phyloP scores from a whole-genome alignment of 2,888 invertebrate genomes.

The Anaspis maculata region DNA sequence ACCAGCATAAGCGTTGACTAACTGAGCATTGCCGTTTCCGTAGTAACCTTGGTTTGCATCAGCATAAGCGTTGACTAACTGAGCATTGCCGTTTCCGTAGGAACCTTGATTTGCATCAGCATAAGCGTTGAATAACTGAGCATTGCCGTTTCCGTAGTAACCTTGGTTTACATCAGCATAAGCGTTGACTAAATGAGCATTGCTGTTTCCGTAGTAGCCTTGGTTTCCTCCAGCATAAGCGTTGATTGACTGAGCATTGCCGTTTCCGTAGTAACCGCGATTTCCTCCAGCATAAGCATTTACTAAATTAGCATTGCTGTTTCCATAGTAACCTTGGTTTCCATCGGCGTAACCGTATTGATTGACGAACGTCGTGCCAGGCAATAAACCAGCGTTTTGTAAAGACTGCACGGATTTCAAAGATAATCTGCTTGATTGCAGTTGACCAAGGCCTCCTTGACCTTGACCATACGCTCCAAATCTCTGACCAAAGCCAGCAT shows the following conservation, averaged over 20 bases:
- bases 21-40: not conserved
- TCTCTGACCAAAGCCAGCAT: too few species aligned
- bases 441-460: not conserved
- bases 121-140: not conserved
- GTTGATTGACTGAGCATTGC: not conserved
- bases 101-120: not conserved
- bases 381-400: conserved; percentile 26
- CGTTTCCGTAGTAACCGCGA: not conserved
- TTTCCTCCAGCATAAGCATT: not conserved
- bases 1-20: conserved; percentile 5
- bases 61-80: not conserved
- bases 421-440: too few species aligned
- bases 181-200: not conserved
- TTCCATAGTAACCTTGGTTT: conserved; percentile 1
- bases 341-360: conserved; percentile 3
- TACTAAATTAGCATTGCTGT: not conserved
- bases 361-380: conserved; percentile 8
- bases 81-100: conserved; percentile 1
- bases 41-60: not conserved
- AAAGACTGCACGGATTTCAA: conserved; percentile 22
- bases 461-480: not conserved
- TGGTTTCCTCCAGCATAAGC: not conserved
- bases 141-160: not conserved
- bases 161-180: not conserved
- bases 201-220: not conserved